phyloP scores from a whole-genome alignment of 1,140 invertebrate genomes.

The Pachyrhynchus sulphureomaculatus region DNA sequence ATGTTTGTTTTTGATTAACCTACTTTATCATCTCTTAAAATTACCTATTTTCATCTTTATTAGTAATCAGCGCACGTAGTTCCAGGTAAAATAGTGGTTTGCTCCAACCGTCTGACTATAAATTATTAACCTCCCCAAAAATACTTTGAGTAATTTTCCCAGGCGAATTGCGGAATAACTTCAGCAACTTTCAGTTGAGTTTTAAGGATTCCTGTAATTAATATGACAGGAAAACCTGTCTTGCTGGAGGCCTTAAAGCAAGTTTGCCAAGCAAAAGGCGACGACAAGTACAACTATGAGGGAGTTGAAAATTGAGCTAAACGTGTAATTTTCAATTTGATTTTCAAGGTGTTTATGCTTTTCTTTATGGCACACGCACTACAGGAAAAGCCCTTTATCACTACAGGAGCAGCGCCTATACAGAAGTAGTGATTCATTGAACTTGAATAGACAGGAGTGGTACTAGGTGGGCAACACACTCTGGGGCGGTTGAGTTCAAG shows the following conservation, averaged over 20 bases:
- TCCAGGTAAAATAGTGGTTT: too few species aligned
- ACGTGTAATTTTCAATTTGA: constrained; percentile 4
- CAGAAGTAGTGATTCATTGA: too few species aligned
- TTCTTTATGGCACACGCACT: too few species aligned
- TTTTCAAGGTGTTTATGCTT: too few species aligned
- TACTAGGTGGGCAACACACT: too few species aligned
- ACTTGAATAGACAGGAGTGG: too few species aligned
- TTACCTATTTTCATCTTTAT: too few species aligned
- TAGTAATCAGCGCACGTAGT: background rate
- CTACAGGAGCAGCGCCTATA: too few species aligned
- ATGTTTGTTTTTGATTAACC: too few species aligned
- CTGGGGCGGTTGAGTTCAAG: too few species aligned
- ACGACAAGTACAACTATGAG: constrained; percentile 24
- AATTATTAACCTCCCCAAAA: constrained; percentile 2
- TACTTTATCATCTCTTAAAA: too few species aligned
- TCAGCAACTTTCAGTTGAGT: constrained; percentile 11
- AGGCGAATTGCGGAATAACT: constrained; percentile 12
- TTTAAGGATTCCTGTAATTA: constrained; percentile 36
- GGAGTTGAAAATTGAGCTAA: constrained; percentile 33
- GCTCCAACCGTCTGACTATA: background rate
- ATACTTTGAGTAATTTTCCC: constrained; percentile 8
- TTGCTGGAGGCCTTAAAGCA: constrained; percentile 36
- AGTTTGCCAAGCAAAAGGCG: constrained; percentile 37
- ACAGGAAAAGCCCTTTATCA: too few species aligned
- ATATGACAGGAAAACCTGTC: constrained; percentile 41